A percentile compares a stretch with the other conserved stretches of the same genome.
Evolutionary conservation across 2,888 invertebrate species (phyloP).

Genomic region (Brassicogethes aeneus): DNA sequence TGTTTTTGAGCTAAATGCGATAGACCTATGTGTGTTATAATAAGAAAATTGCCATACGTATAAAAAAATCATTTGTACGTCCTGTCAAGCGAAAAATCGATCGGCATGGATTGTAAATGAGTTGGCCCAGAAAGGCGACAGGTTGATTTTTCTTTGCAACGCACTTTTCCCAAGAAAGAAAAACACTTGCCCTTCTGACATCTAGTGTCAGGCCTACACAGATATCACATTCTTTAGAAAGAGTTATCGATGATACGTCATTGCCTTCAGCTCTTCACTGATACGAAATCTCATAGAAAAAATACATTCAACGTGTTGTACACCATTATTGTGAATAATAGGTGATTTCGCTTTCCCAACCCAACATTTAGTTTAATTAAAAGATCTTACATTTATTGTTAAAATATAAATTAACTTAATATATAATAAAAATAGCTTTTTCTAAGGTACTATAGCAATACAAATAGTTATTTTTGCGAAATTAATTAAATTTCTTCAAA

Average conservation of each 20-base stretch:
- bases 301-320: not conserved
- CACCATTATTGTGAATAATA: not conserved
- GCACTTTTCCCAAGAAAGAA: not conserved
- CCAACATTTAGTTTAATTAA: not conserved
- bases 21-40: no score
- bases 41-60: no score
- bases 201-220: not conserved
- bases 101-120: no score
- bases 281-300: not conserved
- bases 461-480: no score
- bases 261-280: not conserved
- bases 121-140: not conserved
- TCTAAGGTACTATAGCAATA: no score
- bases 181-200: slow-evolving; percentile 1
- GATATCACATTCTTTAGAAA: not conserved
- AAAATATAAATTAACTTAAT: no score
- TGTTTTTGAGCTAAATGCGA: no score
- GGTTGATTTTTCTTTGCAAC: not conserved
- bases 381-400: not conserved
- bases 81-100: no score
- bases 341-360: not conserved
- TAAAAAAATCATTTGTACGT: no score
- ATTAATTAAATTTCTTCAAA: no score
- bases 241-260: slow-evolving; percentile 1
- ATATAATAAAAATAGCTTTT: no score